Evolutionary conservation across 2,888 invertebrate genomes (phyloP), one percentile per base, ranked within the genome.

Genomic region (Cotesia congregata): DNA sequence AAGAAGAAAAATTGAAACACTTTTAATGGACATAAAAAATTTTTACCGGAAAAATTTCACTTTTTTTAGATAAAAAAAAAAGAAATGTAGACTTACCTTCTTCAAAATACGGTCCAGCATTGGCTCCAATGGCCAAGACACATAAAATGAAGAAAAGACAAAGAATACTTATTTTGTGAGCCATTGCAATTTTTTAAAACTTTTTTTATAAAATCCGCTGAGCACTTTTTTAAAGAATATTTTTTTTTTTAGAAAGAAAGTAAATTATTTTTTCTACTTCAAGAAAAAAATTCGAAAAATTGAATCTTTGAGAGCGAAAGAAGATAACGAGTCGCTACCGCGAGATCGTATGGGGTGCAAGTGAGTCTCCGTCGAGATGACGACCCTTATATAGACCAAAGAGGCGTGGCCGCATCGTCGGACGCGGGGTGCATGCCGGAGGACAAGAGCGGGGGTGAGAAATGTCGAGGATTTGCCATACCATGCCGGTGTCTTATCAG

Each of bases 331-430:
- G 72, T 17, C 60, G 70, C 50, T 40, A 65, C 77, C 68, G 81
- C 76, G 67, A 77, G 79, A 72, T 81, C 78, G 78, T 78, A 82
- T 83, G 83, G 83, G 80, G 80, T 84, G 85, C 85, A 84, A 88
- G 84, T 88, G 88, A 85, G 85, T 83, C 81, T 82, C 82, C 80
- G 78, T 79, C 74, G 81, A 81, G 80, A 79, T 78, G 74, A 78
- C 80, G 80, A 82, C 79, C 82, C 85, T 89, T 88, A 86, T 88
- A 88, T 88, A 88, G 88, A 85, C 83, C 81, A 79, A 80, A 83
- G 86, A 83, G 87, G 87, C 87, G 88, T 87, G 87, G 88, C 83
- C 82, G 83, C 79, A 80, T 79, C 82, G 82, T 81, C 82, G 81
- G 17, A 68, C 61, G 69, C 41, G 74, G 68, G 77, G 68, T 40